These are phyloP conservation scores for Hesperia comma DNA, from an alignment of 2,888 invertebrate genomes.

Conservation along the genomic window DNA sequence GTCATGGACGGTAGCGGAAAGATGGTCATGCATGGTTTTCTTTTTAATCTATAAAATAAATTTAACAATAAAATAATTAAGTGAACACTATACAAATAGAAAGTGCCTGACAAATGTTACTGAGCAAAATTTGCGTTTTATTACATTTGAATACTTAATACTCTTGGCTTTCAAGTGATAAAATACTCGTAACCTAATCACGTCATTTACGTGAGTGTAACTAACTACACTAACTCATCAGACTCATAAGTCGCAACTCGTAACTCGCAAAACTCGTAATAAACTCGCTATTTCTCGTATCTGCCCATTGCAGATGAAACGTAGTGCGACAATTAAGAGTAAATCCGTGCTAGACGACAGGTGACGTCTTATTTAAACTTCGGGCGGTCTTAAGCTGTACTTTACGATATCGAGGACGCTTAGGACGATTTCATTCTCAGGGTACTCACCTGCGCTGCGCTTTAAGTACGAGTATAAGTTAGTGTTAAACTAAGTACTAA, in stretches of 20 bases:
- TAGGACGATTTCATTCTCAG: background rate
- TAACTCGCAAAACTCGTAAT: slow-evolving; percentile 5
- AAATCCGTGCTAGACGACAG: slow-evolving; percentile 65
- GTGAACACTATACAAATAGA: no score
- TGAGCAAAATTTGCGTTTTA: background rate
- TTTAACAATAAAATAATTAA: no score
- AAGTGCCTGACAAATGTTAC: background rate
- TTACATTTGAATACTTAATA: no score
- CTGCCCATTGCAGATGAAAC: slow-evolving; percentile 38
- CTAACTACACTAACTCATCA: background rate
- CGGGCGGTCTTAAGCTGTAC: slow-evolving; percentile 53
- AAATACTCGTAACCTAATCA: background rate
- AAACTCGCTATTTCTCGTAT: slow-evolving; percentile 14
- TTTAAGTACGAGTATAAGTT: background rate
- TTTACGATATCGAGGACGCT: slow-evolving; percentile 53
- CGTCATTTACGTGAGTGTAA: background rate
- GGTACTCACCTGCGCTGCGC: slow-evolving; percentile 7
- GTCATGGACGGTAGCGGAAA: no score
- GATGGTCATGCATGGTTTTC: no score
- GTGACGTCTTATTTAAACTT: slow-evolving; percentile 74
- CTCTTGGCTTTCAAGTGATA: background rate
- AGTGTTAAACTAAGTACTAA: slow-evolving; percentile 12
- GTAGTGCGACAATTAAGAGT: slow-evolving; percentile 63
- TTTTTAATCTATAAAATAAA: no score
- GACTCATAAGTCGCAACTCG: background rate